Evolutionary conservation across 2,797 vertebrate species (phyloP).

Genomic region (Artibeus lituratus): DNA sequence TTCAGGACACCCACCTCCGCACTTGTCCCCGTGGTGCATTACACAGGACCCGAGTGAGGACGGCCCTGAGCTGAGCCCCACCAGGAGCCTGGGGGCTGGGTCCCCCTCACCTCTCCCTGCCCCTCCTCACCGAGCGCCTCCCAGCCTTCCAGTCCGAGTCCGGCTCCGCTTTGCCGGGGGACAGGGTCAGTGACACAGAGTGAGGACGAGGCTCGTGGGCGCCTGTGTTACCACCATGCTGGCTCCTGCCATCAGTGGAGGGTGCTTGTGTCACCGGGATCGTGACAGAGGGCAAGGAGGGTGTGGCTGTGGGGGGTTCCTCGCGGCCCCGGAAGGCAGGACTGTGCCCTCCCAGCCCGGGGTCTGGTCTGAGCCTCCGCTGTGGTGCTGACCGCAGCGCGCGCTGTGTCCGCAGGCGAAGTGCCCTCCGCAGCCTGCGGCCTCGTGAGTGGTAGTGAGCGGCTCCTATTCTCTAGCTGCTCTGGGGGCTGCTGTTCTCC

Average conservation of each 20-base stretch:
- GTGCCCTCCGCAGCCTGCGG: too few species aligned
- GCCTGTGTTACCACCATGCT: neutral
- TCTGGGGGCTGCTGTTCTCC: too few species aligned
- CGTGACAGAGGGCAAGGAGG: neutral
- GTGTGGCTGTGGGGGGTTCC: neutral
- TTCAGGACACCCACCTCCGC: neutral
- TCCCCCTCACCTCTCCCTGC: fast-evolving
- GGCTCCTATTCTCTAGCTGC: too few species aligned
- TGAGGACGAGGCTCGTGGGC: fast-evolving
- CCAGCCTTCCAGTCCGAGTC: too few species aligned
- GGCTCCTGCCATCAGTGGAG: neutral
- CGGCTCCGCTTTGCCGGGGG: too few species aligned
- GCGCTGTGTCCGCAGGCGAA: fast-evolving
- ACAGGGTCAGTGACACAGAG: too few species aligned
- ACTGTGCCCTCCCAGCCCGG: fast-evolving
- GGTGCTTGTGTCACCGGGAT: neutral
- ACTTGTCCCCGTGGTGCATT: too few species aligned
- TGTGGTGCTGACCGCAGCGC: fast-evolving
- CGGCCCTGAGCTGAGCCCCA: too few species aligned
- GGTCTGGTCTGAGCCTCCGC: neutral
- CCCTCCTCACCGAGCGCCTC: too few species aligned
- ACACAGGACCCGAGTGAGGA: too few species aligned
- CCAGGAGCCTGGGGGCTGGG: neutral
- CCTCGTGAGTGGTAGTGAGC: too few species aligned
- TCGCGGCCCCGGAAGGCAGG: neutral